These are phyloP conservation scores for Drosophila mayaguana DNA, from an alignment of 2,888 invertebrate species.

Conservation along the genomic window DNA sequence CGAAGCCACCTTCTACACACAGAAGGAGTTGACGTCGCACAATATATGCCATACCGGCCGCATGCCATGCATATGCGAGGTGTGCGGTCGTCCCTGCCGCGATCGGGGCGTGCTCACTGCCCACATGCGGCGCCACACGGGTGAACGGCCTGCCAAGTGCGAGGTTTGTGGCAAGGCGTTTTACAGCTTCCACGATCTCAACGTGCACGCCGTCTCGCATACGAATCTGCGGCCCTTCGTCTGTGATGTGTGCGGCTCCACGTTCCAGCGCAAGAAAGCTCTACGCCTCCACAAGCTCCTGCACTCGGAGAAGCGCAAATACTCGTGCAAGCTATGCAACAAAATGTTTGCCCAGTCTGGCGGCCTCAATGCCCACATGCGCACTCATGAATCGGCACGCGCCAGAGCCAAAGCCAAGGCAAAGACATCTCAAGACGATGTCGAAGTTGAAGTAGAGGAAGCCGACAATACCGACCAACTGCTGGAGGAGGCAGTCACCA, in stretches of 20 bases:
- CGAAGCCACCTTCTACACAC: slow-evolving; percentile 78
- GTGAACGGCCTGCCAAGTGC: slow-evolving; percentile 81
- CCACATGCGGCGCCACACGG: slow-evolving; percentile 81
- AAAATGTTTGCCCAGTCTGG: slow-evolving; percentile 83
- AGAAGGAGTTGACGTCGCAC: slow-evolving; percentile 78
- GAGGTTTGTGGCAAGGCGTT: slow-evolving; percentile 79
- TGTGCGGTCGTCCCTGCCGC: slow-evolving; percentile 79
- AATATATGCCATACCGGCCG: slow-evolving; percentile 80
- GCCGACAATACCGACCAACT: slow-evolving; percentile 4
- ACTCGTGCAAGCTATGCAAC: slow-evolving; percentile 80
- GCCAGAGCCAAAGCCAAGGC: slow-evolving; percentile 23
- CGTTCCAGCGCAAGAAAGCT: slow-evolving; percentile 83
- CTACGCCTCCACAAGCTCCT: slow-evolving; percentile 81
- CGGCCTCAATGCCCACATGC: slow-evolving; percentile 82
- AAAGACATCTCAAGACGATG: background rate
- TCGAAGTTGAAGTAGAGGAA: background rate
- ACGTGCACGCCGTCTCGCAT: slow-evolving; percentile 83
- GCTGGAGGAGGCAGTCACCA: slow-evolving; percentile 33
- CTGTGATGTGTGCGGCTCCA: slow-evolving; percentile 77
- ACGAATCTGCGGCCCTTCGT: slow-evolving; percentile 79
- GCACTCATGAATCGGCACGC: slow-evolving; percentile 66
- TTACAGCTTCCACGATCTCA: slow-evolving; percentile 81
- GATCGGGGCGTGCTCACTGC: slow-evolving; percentile 82
- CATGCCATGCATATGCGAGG: slow-evolving; percentile 80
- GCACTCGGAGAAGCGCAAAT: slow-evolving; percentile 79